Conservation (phyloP, 1,140 invertebrate species). For the Contarinia nasturtii region DNA sequence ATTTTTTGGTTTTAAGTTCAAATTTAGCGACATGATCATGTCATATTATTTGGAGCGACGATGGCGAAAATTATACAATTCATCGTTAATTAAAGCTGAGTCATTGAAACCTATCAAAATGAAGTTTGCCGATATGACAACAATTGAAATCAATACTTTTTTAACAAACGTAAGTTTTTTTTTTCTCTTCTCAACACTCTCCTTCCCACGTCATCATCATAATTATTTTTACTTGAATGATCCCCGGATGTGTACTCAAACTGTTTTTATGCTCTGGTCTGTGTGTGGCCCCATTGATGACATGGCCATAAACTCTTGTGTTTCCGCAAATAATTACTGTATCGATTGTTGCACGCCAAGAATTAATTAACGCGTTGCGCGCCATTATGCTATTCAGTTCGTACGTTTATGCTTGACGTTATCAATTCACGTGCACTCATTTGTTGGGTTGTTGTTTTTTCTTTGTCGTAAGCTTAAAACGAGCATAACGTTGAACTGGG, state of each 20-base stretch:
- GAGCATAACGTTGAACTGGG: no score
- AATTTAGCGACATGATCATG: constrained; percentile 24
- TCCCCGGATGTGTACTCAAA: no score
- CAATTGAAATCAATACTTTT: constrained; percentile 53
- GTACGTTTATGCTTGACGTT: background rate
- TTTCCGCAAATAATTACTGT: no score
- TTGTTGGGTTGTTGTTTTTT: no score
- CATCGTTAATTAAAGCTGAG: constrained; percentile 40
- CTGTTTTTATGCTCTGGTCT: no score
- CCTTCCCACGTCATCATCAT: background rate
- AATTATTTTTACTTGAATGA: no score
- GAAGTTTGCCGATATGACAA: constrained; percentile 58
- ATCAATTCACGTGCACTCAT: no score
- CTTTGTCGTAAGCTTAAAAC: no score
- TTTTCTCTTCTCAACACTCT: background rate
- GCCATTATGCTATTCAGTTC: background rate
- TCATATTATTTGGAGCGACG: constrained; percentile 38
- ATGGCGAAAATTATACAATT: constrained; percentile 46
- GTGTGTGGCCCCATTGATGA: no score
- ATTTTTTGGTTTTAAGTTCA: constrained; percentile 11
- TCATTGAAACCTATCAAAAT: constrained; percentile 51
- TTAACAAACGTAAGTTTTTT: constrained; percentile 26
- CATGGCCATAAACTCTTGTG: no score
- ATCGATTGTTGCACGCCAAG: no score
- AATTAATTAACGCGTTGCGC: no score